Conservation (phyloP, 2,888 invertebrate genomes). For the Platerodrilus igneus region DNA sequence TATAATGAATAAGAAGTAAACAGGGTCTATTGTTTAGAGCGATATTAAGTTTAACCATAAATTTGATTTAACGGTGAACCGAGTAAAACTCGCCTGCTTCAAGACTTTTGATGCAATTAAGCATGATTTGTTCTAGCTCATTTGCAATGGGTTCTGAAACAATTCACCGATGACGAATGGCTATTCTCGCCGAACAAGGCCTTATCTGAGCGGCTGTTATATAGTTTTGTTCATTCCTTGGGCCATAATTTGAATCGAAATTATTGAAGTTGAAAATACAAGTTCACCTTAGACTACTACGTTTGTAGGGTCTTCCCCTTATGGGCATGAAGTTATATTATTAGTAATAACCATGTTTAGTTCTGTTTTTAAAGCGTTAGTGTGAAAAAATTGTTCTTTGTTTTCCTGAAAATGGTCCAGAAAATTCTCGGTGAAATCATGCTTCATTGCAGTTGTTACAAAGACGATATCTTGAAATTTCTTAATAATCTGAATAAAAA, state of each 20-base stretch:
- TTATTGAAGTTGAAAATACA: conserved; percentile 21
- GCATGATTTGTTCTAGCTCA: conserved; percentile 49
- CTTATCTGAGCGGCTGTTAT: conserved; percentile 45
- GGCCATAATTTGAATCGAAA: conserved; percentile 22
- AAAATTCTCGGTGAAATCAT: conserved; percentile 26
- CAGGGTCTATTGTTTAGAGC: conserved; percentile 38
- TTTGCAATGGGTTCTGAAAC: conserved; percentile 40
- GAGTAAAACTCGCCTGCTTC: conserved; percentile 41
- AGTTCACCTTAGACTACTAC: conserved; percentile 14
- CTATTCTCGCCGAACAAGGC: conserved; percentile 42
- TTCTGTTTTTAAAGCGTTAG: too few relatives aligned
- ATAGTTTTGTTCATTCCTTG: conserved; percentile 28
- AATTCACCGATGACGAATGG: conserved; percentile 46
- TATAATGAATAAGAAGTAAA: conserved; percentile 46
- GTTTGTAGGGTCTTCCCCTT: too few relatives aligned
- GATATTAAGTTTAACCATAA: conserved; percentile 51
- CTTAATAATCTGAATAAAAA: conserved; percentile 52
- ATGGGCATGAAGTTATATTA: too few relatives aligned
- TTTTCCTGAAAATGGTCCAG: too few relatives aligned
- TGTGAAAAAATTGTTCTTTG: too few relatives aligned
- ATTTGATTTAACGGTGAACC: conserved; percentile 46
- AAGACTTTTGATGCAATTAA: conserved; percentile 50
- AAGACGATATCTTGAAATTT: too few relatives aligned
- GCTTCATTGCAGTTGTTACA: conserved; percentile 50
- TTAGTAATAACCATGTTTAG: too few relatives aligned